Percentiles rank a stretch among this genome's conserved stretches.
Conservation (phyloP, 2,888 invertebrate species). For the Aricia artaxerxes region DNA sequence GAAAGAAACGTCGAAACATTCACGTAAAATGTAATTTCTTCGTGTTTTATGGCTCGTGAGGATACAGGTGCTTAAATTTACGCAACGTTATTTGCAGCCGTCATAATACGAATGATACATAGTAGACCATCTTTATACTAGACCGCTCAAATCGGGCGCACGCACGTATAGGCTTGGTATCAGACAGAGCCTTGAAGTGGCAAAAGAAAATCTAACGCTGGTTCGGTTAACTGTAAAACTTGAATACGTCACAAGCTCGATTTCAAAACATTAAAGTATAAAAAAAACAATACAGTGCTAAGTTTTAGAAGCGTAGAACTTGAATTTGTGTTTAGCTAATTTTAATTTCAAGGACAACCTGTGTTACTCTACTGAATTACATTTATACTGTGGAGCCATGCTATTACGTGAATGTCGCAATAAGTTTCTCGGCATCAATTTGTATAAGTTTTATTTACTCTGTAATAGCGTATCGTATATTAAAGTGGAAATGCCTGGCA, state of each 20-base stretch:
- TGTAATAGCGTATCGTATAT: background rate
- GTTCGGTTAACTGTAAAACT: too few species aligned
- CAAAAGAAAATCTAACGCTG: too few species aligned
- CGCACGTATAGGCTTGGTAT: too few species aligned
- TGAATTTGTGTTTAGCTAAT: background rate
- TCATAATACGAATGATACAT: background rate
- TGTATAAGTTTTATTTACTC: background rate
- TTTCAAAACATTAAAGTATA: too few species aligned
- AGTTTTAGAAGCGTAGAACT: too few species aligned
- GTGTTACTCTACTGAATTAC: background rate
- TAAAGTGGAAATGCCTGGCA: background rate
- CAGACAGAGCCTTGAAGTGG: background rate
- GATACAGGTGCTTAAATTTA: constrained; percentile 18
- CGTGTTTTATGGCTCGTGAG: constrained; percentile 8
- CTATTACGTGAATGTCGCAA: background rate
- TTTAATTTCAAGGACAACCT: background rate
- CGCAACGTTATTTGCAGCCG: background rate
- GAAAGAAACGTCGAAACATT: background rate
- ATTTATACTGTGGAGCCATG: background rate
- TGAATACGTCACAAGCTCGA: too few species aligned
- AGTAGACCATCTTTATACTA: background rate
- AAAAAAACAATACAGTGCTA: too few species aligned
- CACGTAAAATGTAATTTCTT: constrained; percentile 11
- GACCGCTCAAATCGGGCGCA: too few species aligned
- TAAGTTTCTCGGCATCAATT: background rate